phyloP scores from a whole-genome alignment of 2,113 vertebrate genomes.

The Egretta garzetta region DNA sequence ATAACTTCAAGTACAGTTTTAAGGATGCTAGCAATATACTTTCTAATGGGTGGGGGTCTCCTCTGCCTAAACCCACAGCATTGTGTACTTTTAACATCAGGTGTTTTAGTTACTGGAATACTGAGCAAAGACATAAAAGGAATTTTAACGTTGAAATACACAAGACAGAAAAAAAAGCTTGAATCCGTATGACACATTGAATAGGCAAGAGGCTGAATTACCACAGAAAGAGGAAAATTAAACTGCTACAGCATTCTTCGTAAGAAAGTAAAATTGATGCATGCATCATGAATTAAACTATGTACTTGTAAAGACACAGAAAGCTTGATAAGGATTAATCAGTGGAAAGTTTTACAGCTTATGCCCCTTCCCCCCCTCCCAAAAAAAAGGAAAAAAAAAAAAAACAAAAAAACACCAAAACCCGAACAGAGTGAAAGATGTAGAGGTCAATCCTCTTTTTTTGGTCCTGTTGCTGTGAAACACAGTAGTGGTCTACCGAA shows the following conservation, averaged over 20 bases:
- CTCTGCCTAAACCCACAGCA: background rate
- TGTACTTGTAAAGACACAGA: background rate
- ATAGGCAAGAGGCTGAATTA: background rate
- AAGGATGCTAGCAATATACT: background rate
- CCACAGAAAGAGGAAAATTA: background rate
- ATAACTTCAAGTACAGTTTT: background rate
- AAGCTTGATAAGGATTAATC: background rate
- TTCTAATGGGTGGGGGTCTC: background rate
- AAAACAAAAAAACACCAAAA: too few relatives aligned
- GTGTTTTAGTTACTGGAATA: background rate
- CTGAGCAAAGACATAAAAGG: background rate
- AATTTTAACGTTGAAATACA: background rate
- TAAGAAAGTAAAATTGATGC: background rate
- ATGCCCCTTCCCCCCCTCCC: fast-evolving
- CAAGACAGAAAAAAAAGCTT: background rate
- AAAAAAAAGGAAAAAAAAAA: background rate
- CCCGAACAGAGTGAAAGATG: background rate
- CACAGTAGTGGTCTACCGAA: background rate
- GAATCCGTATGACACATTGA: background rate
- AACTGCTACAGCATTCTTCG: background rate
- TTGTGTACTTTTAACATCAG: background rate
- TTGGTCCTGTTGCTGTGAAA: background rate
- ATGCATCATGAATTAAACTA: background rate
- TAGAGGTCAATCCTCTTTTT: background rate
- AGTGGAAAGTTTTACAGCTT: background rate